Evolutionary conservation across 2,888 invertebrate species (phyloP).

Genomic region (Noctua comes): DNA sequence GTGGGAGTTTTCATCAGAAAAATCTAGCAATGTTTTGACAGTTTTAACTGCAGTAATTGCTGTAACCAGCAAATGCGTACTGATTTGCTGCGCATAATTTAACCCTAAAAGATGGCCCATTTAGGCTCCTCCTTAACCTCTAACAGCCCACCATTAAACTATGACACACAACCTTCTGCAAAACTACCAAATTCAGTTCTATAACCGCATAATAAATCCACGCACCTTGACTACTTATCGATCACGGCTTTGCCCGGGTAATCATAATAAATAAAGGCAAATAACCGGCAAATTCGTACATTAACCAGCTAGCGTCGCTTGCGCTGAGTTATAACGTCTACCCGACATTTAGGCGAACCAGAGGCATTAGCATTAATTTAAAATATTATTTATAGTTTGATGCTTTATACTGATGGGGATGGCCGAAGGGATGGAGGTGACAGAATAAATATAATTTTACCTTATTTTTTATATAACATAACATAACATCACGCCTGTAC

Average conservation of each 20-base stretch:
- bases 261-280: conserved; percentile 86
- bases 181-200: conserved; percentile 38
- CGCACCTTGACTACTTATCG: conserved; percentile 74
- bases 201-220: conserved; percentile 45
- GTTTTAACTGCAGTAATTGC: neutral
- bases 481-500: neutral
- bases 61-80: neutral
- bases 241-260: conserved; percentile 81
- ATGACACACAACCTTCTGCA: conserved; percentile 17
- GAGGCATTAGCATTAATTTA: conserved; percentile 90
- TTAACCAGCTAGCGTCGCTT: conserved; percentile 82
- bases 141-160: neutral
- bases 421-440: conserved; percentile 67
- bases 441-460: conserved; percentile 7
- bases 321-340: conserved; percentile 86
- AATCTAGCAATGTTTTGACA: neutral
- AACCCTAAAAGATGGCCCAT: neutral
- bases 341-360: conserved; percentile 86
- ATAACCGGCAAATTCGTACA: conserved; percentile 80
- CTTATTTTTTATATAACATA: neutral
- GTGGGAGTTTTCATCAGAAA: too few species aligned
- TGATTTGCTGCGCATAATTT: neutral
- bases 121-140: neutral
- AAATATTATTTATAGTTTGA: conserved; percentile 90
- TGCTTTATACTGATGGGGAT: conserved; percentile 74